These are phyloP conservation scores for Uropetala carovei DNA, from an alignment of 2,888 invertebrate genomes.

Conservation along the genomic window DNA sequence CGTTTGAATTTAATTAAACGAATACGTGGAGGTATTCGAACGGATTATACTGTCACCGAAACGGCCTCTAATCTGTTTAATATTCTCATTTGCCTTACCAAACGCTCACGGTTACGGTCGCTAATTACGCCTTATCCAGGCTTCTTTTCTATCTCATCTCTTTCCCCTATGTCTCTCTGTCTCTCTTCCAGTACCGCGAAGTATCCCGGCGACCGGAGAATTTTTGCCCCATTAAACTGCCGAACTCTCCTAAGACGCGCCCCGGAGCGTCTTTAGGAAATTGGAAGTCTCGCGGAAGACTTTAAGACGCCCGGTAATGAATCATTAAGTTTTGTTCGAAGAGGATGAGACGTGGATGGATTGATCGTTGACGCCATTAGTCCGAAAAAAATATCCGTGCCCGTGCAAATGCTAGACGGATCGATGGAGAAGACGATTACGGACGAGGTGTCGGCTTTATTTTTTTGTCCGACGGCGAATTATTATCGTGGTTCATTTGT, in stretches of 20 bases:
- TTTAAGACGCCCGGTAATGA: constrained; percentile 39
- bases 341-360: constrained; percentile 43
- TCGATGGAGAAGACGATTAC: neutral
- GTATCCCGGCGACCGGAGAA: neutral
- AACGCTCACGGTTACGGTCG: neutral
- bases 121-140: neutral
- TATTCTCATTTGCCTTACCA: neutral
- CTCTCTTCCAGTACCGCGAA: neutral
- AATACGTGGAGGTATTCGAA: too few species aligned
- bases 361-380: constrained; percentile 62
- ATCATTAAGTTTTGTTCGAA: constrained; percentile 55
- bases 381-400: constrained; percentile 30
- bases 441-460: neutral
- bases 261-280: constrained; percentile 28
- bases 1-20: too few species aligned
- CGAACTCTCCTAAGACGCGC: neutral
- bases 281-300: constrained; percentile 49
- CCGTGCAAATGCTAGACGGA: constrained; percentile 10
- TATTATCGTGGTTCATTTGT: neutral
- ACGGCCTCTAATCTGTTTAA: too few species aligned
- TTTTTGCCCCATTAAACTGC: constrained; percentile 32
- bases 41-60: too few species aligned
- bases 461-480: neutral
- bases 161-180: neutral
- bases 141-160: neutral